phyloP scores from a whole-genome alignment of 2,888 invertebrate species.

The Drosophila anceps region DNA sequence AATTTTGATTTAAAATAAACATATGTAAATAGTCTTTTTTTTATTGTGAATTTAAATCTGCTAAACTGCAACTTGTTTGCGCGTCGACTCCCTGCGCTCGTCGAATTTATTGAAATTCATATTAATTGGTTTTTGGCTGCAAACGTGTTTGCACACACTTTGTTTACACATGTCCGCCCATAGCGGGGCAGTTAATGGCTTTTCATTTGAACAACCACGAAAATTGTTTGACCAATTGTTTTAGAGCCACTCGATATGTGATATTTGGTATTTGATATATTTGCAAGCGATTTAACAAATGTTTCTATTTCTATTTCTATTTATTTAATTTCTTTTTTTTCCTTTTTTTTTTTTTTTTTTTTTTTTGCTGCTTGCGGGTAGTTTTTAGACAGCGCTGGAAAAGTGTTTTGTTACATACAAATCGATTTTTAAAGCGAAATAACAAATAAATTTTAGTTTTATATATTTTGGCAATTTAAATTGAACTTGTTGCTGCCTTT shows the following conservation, averaged over 20 bases:
- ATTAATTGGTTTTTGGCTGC: background rate
- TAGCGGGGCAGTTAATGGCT: conserved; percentile 1
- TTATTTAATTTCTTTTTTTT: too few relatives aligned
- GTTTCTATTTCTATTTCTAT: too few relatives aligned
- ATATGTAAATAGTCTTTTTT: too few relatives aligned
- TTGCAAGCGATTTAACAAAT: conserved; percentile 6
- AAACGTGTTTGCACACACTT: background rate
- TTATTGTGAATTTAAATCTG: too few relatives aligned
- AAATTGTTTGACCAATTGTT: conserved; percentile 8
- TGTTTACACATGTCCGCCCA: conserved; percentile 1
- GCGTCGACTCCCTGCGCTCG: background rate
- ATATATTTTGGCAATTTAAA: conserved; percentile 14
- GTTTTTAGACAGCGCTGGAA: background rate
- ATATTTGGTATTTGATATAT: conserved; percentile 15
- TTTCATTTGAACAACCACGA: conserved; percentile 7
- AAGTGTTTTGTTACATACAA: background rate
- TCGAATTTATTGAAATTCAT: background rate
- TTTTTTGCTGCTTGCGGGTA: background rate
- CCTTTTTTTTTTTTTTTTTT: too few relatives aligned
- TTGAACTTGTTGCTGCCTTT: conserved; percentile 10
- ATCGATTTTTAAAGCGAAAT: background rate
- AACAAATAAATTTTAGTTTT: background rate
- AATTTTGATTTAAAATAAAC: too few relatives aligned
- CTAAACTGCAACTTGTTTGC: background rate
- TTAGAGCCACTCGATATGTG: conserved; percentile 1